phyloP scores from a whole-genome alignment of 1,140 invertebrate species.

The Aethina tumida region DNA sequence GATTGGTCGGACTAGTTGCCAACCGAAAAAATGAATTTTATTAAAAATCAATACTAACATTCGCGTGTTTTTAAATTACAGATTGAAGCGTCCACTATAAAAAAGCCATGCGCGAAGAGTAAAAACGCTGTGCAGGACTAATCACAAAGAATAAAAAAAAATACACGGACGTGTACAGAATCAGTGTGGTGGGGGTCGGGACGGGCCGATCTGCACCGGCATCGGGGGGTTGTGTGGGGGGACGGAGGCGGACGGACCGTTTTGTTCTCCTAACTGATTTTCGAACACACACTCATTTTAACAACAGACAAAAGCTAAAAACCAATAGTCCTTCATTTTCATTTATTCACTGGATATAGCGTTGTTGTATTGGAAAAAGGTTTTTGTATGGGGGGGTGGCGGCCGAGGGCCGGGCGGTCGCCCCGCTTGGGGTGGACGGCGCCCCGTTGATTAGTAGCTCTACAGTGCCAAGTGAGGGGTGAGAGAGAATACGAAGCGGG shows the following conservation, averaged over 20 bases:
- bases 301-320: conserved; percentile 36
- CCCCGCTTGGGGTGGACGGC: no score
- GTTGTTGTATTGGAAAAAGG: conserved; percentile 33
- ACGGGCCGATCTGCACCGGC: conserved; percentile 20
- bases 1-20: conserved; percentile 33
- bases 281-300: conserved; percentile 34
- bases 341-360: conserved; percentile 32
- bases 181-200: conserved; percentile 7
- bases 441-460: no score
- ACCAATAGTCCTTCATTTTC: conserved; percentile 37
- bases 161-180: conserved; percentile 25
- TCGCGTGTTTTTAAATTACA: conserved; percentile 36
- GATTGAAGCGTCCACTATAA: conserved; percentile 34
- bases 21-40: conserved; percentile 37
- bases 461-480: no score
- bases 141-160: conserved; percentile 37
- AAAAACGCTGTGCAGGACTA: conserved; percentile 33
- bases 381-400: conserved; percentile 29
- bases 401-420: conserved; percentile 4
- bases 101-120: conserved; percentile 36
- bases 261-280: conserved; percentile 37
- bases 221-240: conserved; percentile 13
- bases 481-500: no score
- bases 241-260: conserved; percentile 20
- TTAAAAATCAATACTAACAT: conserved; percentile 36